phyloP scores from a whole-genome alignment of 2,113 vertebrate genomes.

The Bothrops jararaca region DNA sequence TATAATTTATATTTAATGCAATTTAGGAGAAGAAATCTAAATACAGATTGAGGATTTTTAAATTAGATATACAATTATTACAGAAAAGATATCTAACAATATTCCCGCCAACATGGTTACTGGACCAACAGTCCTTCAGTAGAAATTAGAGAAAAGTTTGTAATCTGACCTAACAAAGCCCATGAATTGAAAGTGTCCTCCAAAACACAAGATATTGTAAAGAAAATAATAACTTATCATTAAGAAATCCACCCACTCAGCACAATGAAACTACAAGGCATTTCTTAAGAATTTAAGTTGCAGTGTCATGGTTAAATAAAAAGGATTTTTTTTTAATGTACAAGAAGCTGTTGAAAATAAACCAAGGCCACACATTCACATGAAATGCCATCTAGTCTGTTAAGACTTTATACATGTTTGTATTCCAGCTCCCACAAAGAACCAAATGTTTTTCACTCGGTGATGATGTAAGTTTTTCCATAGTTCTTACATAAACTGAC shows the following conservation, averaged over 20 bases:
- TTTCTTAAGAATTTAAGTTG: not conserved
- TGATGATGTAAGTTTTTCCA: not conserved
- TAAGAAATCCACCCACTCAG: not conserved
- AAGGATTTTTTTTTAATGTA: not conserved
- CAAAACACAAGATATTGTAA: not conserved
- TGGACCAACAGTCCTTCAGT: not conserved
- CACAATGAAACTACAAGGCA: not conserved
- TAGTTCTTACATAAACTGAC: not conserved
- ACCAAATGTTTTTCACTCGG: not conserved
- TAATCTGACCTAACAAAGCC: not conserved
- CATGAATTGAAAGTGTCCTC: not conserved
- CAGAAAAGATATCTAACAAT: not conserved
- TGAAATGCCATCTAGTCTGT: not conserved
- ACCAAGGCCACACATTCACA: not conserved
- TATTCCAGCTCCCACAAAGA: not conserved
- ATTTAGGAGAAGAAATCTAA: not conserved
- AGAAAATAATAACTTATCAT: not conserved
- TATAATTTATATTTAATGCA: not conserved
- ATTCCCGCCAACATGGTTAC: not conserved
- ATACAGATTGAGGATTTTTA: not conserved
- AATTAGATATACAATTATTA: not conserved
- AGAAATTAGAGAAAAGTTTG: not conserved
- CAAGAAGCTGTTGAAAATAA: not conserved
- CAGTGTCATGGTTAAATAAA: not conserved
- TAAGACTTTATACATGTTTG: not conserved